phyloP scores from a whole-genome alignment of 2,888 invertebrate genomes.

The Sinopyrophorus schimmeli region DNA sequence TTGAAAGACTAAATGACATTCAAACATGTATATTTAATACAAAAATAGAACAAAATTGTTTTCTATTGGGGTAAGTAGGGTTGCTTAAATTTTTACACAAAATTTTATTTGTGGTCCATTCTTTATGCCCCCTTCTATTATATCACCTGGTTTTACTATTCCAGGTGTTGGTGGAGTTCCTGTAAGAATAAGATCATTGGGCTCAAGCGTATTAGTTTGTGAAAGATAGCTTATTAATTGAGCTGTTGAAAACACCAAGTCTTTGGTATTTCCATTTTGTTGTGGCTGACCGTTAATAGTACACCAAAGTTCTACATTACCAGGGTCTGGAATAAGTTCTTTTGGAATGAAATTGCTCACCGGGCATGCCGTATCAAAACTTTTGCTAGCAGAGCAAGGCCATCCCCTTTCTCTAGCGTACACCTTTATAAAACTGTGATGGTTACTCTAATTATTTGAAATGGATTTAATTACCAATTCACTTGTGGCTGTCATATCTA shows the following conservation, averaged over 20 bases:
- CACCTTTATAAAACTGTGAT: constrained; percentile 44
- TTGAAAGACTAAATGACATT: too few relatives aligned
- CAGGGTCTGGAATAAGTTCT: constrained; percentile 60
- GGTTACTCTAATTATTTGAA: neutral
- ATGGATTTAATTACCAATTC: constrained; percentile 56
- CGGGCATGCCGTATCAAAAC: constrained; percentile 79
- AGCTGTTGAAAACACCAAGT: constrained; percentile 70
- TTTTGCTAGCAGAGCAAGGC: constrained; percentile 77
- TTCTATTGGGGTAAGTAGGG: too few relatives aligned
- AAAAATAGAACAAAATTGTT: too few relatives aligned
- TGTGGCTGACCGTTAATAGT: constrained; percentile 63
- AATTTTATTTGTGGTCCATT: constrained; percentile 54
- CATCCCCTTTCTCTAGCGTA: constrained; percentile 61
- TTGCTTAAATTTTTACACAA: constrained; percentile 39
- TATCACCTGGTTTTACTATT: constrained; percentile 66
- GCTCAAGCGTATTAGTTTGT: constrained; percentile 69
- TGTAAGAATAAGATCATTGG: constrained; percentile 73
- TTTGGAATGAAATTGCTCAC: constrained; percentile 67
- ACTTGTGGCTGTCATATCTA: constrained; percentile 72
- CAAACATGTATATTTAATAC: too few relatives aligned
- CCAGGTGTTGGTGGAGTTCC: constrained; percentile 73
- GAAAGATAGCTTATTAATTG: constrained; percentile 69
- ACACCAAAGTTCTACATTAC: constrained; percentile 63
- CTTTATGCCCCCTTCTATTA: constrained; percentile 64
- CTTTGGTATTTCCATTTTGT: constrained; percentile 66